Base-by-base conservation (phyloP, 2,888 invertebrate genomes). In the Cephus runcator region DNA sequence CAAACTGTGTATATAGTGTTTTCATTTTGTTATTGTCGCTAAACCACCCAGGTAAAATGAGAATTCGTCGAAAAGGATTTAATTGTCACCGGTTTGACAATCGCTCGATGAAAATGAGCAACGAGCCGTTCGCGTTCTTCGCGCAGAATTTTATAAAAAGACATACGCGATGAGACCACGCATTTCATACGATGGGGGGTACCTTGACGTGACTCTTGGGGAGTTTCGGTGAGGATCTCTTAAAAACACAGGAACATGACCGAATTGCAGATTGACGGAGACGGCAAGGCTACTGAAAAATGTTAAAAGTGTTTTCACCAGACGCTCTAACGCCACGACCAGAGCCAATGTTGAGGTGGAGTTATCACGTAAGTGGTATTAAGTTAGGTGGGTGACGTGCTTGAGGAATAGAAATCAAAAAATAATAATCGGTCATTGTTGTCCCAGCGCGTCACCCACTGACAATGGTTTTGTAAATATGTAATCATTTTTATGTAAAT, bases 251-350 rank as follows among this genome's bases (percentile, higher is more conserved):
- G 36, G 73, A 79, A 69, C 23, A 76, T 79, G 73, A 73, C 76
- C 84, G 83, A 84, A 92, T 93, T 94, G 92, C 95, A 98, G 98
- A 95, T 96, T 98, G 93, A 97, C 98, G 93, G 98, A 99, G 95
- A 98, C 98, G 91, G 98, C 98, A 92, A 95, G 98, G 89, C 95
- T 99, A 92, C 95, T 99, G 93, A 96, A 97, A 93, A 97, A 97
- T 93, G 97, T 98, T 87, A 96, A 97, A 93, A 97, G 96, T 94
- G 97, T 98, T 92, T 98, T 98, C 94, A 93, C 94, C 91, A 95
- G 97, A 86, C 94, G 96, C 91, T 95, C 96, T 92, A 93, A 95
- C 92, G 87, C 93, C 85, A 92, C 93, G 82, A 94, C 96, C 89
- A 94, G 96, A 92, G 95, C 95, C 92, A 95, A 95, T 93, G 94